These are phyloP conservation scores for Drepana arcuata DNA, from an alignment of 1,140 invertebrate genomes.

Conservation along the genomic window DNA sequence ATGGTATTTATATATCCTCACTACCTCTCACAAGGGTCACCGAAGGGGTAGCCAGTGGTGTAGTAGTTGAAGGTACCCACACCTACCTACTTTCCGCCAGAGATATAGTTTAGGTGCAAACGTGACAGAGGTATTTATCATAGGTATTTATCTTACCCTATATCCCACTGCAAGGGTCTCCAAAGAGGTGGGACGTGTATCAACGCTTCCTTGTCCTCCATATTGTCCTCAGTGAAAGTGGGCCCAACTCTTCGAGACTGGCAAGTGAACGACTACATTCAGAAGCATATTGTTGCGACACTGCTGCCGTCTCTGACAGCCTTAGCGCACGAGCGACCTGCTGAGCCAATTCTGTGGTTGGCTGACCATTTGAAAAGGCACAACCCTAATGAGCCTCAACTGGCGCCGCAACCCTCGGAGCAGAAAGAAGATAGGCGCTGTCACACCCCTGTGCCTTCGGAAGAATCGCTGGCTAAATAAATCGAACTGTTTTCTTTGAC, in stretches of 20 bases:
- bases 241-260: constrained; percentile 72
- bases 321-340: constrained; percentile 80
- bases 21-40: no score
- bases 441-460: constrained; percentile 33
- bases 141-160: no score
- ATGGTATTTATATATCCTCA: no score
- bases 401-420: constrained; percentile 25
- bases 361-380: constrained; percentile 83
- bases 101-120: no score
- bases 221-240: constrained; percentile 73
- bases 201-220: no score
- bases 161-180: no score
- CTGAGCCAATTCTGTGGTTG: constrained; percentile 83
- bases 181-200: no score
- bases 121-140: no score
- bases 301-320: constrained; percentile 79
- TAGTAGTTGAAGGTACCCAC: no score
- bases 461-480: constrained; percentile 19
- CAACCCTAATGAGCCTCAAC: constrained; percentile 81
- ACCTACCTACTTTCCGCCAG: no score
- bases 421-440: constrained; percentile 31
- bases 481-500: constrained; percentile 16
- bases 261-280: constrained; percentile 79
- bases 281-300: constrained; percentile 76
- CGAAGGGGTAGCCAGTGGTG: no score